Evolutionary conservation across 1,140 invertebrate genomes (phyloP).

Genomic region (Holcopasites calliopsidis): DNA sequence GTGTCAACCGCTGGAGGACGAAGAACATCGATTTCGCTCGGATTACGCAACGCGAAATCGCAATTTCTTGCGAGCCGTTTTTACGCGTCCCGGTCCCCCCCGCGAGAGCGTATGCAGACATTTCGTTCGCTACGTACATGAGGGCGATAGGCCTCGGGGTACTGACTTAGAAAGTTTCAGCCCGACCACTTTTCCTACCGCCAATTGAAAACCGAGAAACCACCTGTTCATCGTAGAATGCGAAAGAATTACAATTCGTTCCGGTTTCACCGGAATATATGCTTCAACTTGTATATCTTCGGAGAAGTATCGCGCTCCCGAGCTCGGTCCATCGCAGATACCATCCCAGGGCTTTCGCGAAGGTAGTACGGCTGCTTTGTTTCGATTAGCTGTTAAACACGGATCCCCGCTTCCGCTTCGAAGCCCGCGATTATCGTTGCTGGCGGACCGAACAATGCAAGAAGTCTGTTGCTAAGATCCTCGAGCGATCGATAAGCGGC

Average conservation of each 20-base stretch:
- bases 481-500: constrained; percentile 48
- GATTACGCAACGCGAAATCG: constrained; percentile 18
- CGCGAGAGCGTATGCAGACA: background rate
- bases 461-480: constrained; percentile 41
- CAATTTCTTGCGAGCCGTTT: too few relatives aligned
- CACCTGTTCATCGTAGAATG: constrained; percentile 43
- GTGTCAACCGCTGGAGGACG: background rate
- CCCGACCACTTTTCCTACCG: constrained; percentile 68
- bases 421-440: constrained; percentile 66
- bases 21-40: background rate
- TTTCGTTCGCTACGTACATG: background rate
- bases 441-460: constrained; percentile 65
- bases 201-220: constrained; percentile 30
- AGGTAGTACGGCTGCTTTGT: constrained; percentile 55
- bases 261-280: too few relatives aligned
- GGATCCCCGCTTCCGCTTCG: constrained; percentile 59
- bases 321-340: constrained; percentile 1
- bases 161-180: constrained; percentile 73
- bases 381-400: constrained; percentile 43
- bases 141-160: constrained; percentile 58
- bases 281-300: background rate
- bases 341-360: constrained; percentile 8
- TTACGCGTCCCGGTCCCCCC: too few relatives aligned
- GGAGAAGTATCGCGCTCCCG: background rate
- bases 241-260: constrained; percentile 9